Base-by-base conservation (phyloP, 1,140 invertebrate genomes). In the Solen grandis region DNA sequence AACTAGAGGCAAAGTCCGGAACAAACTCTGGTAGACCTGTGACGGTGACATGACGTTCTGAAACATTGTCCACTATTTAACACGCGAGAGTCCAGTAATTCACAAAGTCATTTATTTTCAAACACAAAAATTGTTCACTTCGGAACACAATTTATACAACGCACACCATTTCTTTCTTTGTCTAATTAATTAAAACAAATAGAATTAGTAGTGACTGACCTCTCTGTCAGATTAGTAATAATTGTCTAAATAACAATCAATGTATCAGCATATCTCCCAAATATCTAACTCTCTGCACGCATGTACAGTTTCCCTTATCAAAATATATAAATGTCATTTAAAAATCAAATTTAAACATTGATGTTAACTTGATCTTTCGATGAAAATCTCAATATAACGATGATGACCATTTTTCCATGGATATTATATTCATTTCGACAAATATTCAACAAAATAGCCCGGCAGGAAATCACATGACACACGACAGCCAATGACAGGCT, bases 11-110 rank as follows among this genome's bases (percentile, higher is more conserved):
- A 81, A 52, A 16, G 77, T 78, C 55, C 87, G 80, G 73, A 88
- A 87, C 38, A 87, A 80, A 65, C 83, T 87, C 46, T 88, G 87
- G 60, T 88, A 88, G 2, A 88, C 80, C 14, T 87, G 87, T 3
- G 87, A 86, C 14, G 87, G 87, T 16, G 86, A 74, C 41, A 88
- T 68, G 5, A 87, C 82, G 77, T 88, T 88, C 14, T 83, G 84
- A 74, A 86, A 88, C 87, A 88, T 88, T 70, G 22, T 82, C 41
- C 57, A 29, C 35, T 25, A 10, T 46, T 70, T n/a, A 63, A 36
- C 54, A 19, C 4, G 19, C n/a, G n/a, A 55, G 27, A 22, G 19
- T 22, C n/a, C 27, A 27, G n/a, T 22, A 5, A n/a, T 29, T 70
- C 38, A 36, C 16, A 57, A 70, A 57, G 68, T 52, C 68, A 55